These are phyloP conservation scores for Daktulosphaira vitifoliae DNA, from an alignment of 1,140 invertebrate species.

Conservation along the genomic window DNA sequence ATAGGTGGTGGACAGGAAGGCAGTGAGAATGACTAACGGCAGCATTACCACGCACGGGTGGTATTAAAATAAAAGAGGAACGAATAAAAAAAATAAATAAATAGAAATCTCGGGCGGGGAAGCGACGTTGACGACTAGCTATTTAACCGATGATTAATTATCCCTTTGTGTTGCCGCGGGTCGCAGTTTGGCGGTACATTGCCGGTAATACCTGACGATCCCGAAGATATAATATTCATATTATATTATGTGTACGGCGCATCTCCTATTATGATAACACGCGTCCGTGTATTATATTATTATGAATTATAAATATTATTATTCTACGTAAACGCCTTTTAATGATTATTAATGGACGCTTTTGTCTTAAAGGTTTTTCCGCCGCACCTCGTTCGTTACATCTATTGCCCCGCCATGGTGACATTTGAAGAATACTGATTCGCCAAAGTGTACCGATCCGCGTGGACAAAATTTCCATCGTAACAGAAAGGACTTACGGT, in stretches of 20 bases:
- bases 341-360: conserved; percentile 33
- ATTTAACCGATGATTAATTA: conserved; percentile 33
- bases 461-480: background rate
- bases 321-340: conserved; percentile 8
- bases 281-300: conserved; percentile 5
- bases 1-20: too few relatives aligned
- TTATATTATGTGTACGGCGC: background rate
- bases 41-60: too few relatives aligned
- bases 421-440: conserved; percentile 22
- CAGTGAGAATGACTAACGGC: too few relatives aligned
- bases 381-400: too few relatives aligned
- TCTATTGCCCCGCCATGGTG: background rate
- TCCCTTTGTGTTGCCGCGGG: conserved; percentile 22
- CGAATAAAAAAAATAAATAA: background rate
- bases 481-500: background rate
- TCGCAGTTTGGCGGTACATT: background rate
- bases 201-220: conserved; percentile 22
- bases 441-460: background rate
- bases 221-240: conserved; percentile 16
- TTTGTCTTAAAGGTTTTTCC: conserved; percentile 9
- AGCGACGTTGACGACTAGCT: conserved; percentile 14
- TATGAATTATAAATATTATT: background rate
- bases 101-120: background rate
- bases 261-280: background rate
- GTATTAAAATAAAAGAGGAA: background rate